Percentiles rank a stretch among this genome's conserved stretches.
Evolutionary conservation across 1,140 invertebrate species (phyloP).

Genomic region (Lanistes nyassanus): DNA sequence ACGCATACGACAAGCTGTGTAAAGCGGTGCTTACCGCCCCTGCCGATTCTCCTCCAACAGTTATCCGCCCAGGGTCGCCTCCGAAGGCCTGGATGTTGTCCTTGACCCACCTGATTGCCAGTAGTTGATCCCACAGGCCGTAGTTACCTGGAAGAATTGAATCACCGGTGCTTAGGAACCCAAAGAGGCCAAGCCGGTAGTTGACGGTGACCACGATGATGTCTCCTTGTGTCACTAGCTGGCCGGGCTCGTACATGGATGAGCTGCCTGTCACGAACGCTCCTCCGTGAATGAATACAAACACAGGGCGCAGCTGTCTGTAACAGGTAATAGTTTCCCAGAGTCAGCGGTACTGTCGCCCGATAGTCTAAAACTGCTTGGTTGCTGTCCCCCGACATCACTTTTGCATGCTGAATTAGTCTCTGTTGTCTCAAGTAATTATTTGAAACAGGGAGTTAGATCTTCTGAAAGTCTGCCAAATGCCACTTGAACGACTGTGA

Average conservation of each 20-base stretch:
- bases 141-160: conserved; percentile 58
- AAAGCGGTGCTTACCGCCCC: conserved; percentile 38
- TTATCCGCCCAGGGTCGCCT: conserved; percentile 75
- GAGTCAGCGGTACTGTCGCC: no score
- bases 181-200: conserved; percentile 59
- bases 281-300: conserved; percentile 29
- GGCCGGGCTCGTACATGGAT: conserved; percentile 64
- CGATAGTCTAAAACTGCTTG: no score
- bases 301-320: not conserved
- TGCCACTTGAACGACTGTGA: no score
- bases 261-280: conserved; percentile 10
- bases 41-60: conserved; percentile 77
- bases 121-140: conserved; percentile 62
- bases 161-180: conserved; percentile 56
- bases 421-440: no score
- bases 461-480: no score
- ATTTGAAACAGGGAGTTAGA: no score
- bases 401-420: no score
- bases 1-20: conserved; percentile 34
- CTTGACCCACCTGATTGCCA: conserved; percentile 61
- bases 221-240: conserved; percentile 58
- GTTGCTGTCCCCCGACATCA: no score
- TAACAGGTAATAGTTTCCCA: no score
- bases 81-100: conserved; percentile 70
- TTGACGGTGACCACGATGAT: conserved; percentile 64